Evolutionary conservation across 2,888 invertebrate species (phyloP).

Genomic region (Drosophila quasianomalipes): DNA sequence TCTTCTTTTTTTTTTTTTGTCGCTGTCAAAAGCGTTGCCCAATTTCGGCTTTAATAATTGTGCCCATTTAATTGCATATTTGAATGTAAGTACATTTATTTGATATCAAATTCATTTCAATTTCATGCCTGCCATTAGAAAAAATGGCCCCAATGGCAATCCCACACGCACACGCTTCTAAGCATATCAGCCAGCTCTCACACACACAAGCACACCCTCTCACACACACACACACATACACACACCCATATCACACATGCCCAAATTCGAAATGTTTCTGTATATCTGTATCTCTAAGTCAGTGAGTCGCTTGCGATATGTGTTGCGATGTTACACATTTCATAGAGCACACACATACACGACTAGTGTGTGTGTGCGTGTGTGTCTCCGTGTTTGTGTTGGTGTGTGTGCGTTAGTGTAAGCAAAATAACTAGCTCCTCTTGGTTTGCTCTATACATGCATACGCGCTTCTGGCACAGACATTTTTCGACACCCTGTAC

Average conservation of each 20-base stretch:
- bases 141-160: conserved; percentile 65
- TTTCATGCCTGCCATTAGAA: conserved; percentile 66
- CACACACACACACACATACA: conserved; percentile 15
- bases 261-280: conserved; percentile 55
- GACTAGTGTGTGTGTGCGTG: conserved; percentile 20
- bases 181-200: conserved; percentile 54
- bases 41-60: conserved; percentile 36
- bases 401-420: conserved; percentile 35
- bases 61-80: conserved; percentile 50
- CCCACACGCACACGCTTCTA: conserved; percentile 26
- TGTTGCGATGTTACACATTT: conserved; percentile 69
- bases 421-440: conserved; percentile 40
- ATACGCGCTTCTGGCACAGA: conserved; percentile 46
- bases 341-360: conserved; percentile 59
- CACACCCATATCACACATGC: conserved; percentile 27
- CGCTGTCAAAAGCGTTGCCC: conserved; percentile 6
- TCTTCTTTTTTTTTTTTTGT: not conserved
- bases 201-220: conserved; percentile 9
- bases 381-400: conserved; percentile 6
- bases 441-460: conserved; percentile 35
- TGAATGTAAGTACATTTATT: conserved; percentile 57
- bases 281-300: conserved; percentile 46
- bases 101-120: conserved; percentile 72
- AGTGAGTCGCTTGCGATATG: conserved; percentile 53
- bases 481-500: conserved; percentile 43